Base-by-base conservation (phyloP, 2,888 invertebrate species). In the Vanessa cardui region DNA sequence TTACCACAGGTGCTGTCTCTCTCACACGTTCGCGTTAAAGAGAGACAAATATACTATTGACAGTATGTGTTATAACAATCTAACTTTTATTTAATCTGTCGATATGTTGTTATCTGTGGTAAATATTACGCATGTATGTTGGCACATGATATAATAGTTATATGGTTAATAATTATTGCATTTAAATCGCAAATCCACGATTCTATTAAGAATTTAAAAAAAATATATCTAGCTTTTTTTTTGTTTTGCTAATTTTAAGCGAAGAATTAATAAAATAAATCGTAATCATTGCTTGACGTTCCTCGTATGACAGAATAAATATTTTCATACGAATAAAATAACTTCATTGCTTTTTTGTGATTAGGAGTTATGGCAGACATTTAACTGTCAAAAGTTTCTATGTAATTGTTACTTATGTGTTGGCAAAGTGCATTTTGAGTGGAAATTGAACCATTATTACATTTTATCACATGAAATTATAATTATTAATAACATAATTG, bases 131-230 rank as follows among this genome's bases (percentile, higher is more conserved):
- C 39, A 56, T 52, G 9, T n/a, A 46, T 62, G 70, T 70, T 70
- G 73, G 71, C 63, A 69, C 75, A 78, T 79, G 77, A 80, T 76
- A 79, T 80, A 81, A 80, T 80, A 68, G 62, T 65, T 56, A 58
- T 61, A 80, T 80, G 80, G 79, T 81, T 78, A 79, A 31, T 54
- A 77, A 77, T 78, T 83, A 83, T 84, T 88, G 90, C 89, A 90
- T 90, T 90, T 90, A 90, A 85, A 84, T 82, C 82, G 84, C 87
- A 83, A 85, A 81, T 83, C 76, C 78, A 81, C 78, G 79, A 78
- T 83, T 83, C 78, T 75, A 79, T 74, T 76, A 76, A 74, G 72
- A 74, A 71, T 60, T 60, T 65, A 69, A 71, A 68, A 26, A 68
- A 65, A 63, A 73, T 64, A 69, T 66, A 68, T 72, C 65, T 73